Evolutionary conservation across 2,797 vertebrate genomes (phyloP).

Genomic region (Passerculus sandwichensis): DNA sequence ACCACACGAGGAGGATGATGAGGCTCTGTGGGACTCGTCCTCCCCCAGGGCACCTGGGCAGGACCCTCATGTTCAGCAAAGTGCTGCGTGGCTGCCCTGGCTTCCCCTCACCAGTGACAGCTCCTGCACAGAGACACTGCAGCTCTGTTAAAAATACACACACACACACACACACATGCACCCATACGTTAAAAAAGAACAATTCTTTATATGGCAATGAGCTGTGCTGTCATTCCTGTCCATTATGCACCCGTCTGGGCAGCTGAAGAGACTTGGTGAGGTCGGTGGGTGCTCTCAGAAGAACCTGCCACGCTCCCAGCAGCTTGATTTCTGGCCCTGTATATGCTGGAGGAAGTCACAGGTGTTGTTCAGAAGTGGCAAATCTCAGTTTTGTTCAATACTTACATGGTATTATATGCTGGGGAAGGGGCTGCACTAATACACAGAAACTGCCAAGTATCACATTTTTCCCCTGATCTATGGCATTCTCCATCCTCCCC

Average conservation of each 20-base stretch:
- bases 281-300: not conserved
- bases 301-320: not conserved
- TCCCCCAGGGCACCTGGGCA: not conserved
- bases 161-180: not conserved
- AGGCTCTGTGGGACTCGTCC: not conserved
- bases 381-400: not conserved
- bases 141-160: conserved; percentile 46
- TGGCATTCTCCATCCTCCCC: not conserved
- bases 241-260: not conserved
- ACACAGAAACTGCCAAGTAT: not conserved
- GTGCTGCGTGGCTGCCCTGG: not conserved
- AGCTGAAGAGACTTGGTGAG: not conserved
- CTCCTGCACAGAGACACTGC: conserved; percentile 13
- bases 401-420: not conserved
- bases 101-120: not conserved
- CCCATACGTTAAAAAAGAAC: not conserved
- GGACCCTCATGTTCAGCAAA: not conserved
- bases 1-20: not conserved
- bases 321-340: not conserved
- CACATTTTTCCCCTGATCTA: not conserved
- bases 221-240: not conserved
- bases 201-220: not conserved
- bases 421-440: conserved; percentile 1
- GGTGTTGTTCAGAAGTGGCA: not conserved
- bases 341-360: not conserved